Evolutionary conservation across 2,113 vertebrate species (phyloP).

Genomic region (Tychaedon coryphoeus): DNA sequence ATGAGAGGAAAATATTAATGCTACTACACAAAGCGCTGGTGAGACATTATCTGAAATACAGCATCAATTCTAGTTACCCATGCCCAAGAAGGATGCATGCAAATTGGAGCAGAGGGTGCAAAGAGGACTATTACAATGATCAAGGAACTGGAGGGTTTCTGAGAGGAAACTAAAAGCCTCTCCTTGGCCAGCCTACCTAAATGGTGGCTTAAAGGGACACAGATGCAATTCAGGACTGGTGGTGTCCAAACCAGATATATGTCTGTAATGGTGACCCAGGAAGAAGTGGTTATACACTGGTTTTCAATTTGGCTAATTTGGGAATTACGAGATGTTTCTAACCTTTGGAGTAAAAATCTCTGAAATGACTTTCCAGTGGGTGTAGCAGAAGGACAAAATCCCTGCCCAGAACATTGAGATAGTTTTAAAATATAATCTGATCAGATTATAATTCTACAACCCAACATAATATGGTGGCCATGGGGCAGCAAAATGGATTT

Average conservation of each 20-base stretch:
- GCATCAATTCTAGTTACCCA: background rate
- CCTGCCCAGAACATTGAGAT: background rate
- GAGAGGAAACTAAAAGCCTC: background rate
- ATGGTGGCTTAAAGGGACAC: background rate
- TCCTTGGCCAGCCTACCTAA: background rate
- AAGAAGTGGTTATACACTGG: background rate
- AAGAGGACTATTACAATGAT: constrained; percentile 32
- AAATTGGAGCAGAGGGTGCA: constrained; percentile 52
- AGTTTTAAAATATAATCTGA: background rate
- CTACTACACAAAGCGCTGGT: constrained; percentile 27
- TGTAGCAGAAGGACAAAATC: background rate
- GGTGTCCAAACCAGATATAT: background rate
- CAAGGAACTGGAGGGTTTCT: background rate
- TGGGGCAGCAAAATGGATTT: background rate
- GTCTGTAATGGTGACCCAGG: background rate
- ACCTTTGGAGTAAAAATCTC: background rate
- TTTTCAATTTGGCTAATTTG: background rate
- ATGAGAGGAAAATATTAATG: constrained; percentile 59
- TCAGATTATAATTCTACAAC: background rate
- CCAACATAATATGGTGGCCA: background rate
- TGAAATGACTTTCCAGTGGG: background rate
- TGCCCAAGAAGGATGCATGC: constrained; percentile 35
- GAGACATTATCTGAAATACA: constrained; percentile 45
- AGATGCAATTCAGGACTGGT: background rate
- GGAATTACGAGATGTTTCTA: background rate